These are phyloP conservation scores for Andrena chrysosceles DNA, from an alignment of 2,888 invertebrate genomes.

Conservation along the genomic window DNA sequence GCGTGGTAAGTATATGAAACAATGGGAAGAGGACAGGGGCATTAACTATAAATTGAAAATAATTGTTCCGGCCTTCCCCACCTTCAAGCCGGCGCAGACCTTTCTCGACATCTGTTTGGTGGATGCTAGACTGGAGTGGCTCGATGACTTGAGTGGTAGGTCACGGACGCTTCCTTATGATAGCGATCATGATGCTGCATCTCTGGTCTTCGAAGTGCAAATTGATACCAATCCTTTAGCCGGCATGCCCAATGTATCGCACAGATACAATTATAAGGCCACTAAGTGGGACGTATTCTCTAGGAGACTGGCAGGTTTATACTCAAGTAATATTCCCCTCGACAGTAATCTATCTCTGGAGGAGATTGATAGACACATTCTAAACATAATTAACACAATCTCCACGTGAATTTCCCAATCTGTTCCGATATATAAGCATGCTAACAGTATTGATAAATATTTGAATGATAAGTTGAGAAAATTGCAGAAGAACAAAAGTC, in stretches of 20 bases:
- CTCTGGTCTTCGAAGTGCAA: neutral
- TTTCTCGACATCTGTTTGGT: neutral
- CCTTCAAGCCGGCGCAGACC: neutral
- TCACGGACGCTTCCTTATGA: neutral
- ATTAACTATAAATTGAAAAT: neutral
- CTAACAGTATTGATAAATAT: neutral
- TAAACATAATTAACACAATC: neutral
- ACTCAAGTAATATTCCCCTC: neutral
- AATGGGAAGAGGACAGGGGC: neutral
- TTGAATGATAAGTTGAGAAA: neutral
- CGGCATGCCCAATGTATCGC: no score
- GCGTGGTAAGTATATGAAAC: neutral
- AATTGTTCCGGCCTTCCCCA: neutral
- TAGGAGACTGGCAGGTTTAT: neutral
- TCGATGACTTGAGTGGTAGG: neutral
- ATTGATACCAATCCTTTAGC: no score
- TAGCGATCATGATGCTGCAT: constrained; percentile 11
- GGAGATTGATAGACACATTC: neutral
- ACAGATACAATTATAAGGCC: neutral
- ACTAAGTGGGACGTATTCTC: neutral
- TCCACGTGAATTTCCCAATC: neutral
- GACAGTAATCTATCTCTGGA: constrained; percentile 2
- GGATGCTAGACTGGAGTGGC: neutral
- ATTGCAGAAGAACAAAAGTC: neutral
- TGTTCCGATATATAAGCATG: neutral